Conservation (phyloP, 2,888 invertebrate species). For the Hydraecia micacea region DNA sequence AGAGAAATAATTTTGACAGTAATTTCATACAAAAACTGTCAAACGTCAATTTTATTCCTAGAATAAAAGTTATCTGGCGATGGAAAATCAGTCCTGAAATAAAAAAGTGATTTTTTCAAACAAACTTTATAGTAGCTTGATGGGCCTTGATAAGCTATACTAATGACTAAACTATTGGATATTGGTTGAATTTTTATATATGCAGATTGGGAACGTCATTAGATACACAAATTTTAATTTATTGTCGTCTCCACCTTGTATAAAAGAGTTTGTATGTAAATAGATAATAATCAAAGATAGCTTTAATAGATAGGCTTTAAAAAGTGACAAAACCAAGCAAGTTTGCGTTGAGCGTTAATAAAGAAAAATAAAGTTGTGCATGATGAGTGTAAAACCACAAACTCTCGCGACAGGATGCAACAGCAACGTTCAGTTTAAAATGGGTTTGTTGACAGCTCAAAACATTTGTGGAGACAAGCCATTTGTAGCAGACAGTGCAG, state of each 20-base stretch:
- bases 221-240: too few relatives aligned
- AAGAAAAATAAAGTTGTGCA: background rate
- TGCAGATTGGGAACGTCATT: too few relatives aligned
- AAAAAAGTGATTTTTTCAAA: too few relatives aligned
- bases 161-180: too few relatives aligned
- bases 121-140: too few relatives aligned
- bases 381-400: background rate
- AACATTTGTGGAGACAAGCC: slow-evolving; percentile 7
- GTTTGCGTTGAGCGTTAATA: background rate
- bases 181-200: too few relatives aligned
- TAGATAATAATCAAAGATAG: background rate
- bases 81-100: too few relatives aligned
- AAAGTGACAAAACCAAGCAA: background rate
- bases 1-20: too few relatives aligned
- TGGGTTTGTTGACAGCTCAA: slow-evolving; percentile 2
- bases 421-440: background rate
- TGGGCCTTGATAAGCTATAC: too few relatives aligned
- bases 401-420: background rate
- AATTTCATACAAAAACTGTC: too few relatives aligned
- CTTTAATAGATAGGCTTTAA: background rate
- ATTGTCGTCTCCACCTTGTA: background rate
- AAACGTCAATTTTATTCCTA: too few relatives aligned
- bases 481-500: background rate
- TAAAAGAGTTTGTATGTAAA: background rate
- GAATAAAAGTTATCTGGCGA: too few relatives aligned